Evolutionary conservation across 2,113 vertebrate species (phyloP).

Genomic region (Neotragus pygmaeus): DNA sequence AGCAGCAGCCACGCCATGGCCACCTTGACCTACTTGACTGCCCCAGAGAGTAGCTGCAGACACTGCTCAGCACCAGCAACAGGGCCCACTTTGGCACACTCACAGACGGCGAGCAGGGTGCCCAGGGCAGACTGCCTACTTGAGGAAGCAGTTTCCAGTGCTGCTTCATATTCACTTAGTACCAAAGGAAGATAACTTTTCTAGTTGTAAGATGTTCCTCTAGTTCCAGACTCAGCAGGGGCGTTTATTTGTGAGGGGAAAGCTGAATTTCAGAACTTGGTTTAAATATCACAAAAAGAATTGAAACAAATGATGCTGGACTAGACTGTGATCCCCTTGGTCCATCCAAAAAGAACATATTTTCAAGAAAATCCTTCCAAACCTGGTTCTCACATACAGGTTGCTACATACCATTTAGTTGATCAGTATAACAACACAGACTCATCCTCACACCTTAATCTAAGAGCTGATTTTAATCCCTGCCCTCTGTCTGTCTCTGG

Average conservation of each 20-base stretch:
- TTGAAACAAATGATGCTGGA: background rate
- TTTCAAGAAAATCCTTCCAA: background rate
- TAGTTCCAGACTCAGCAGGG: background rate
- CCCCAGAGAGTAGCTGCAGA: background rate
- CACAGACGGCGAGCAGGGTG: fast-evolving
- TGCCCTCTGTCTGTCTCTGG: background rate
- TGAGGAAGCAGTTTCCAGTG: background rate
- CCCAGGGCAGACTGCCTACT: background rate
- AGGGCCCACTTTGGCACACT: no score
- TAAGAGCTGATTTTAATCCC: background rate
- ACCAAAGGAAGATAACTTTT: background rate
- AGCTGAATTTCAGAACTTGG: background rate
- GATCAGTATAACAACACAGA: background rate
- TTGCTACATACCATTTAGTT: background rate
- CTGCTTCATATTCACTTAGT: no score
- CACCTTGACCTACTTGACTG: background rate
- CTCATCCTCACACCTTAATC: background rate
- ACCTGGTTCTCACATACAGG: background rate
- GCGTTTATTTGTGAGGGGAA: background rate
- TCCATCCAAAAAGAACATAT: background rate
- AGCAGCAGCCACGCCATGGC: background rate
- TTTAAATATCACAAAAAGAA: background rate
- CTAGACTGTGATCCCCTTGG: background rate
- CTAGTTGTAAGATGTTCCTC: background rate
- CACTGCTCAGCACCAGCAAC: background rate